Evolutionary conservation across 2,113 vertebrate species (phyloP).

Genomic region (Thalassoma bifasciatum): DNA sequence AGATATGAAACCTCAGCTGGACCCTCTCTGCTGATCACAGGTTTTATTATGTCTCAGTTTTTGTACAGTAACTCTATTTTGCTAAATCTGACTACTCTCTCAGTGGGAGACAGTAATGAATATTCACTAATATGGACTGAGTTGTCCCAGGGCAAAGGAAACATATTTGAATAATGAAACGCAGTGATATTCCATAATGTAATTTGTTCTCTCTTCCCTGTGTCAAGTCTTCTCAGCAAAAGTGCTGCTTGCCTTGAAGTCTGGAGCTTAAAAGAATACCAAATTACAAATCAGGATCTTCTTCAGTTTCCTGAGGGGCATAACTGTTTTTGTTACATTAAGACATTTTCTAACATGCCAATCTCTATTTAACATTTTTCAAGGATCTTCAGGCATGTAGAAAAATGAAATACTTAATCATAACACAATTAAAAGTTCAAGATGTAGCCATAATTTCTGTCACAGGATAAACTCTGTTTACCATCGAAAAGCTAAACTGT

Average conservation of each 20-base stretch:
- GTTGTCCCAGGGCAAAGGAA: conserved; percentile 31
- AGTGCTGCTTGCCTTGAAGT: conserved; percentile 32
- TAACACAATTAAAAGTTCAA: neutral
- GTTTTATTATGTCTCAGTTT: conserved; percentile 32
- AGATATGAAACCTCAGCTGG: conserved; percentile 3
- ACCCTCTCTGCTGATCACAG: neutral
- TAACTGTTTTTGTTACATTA: conserved; percentile 15
- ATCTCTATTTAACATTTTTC: conserved; percentile 13
- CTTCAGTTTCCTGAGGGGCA: conserved; percentile 3
- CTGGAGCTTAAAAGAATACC: conserved; percentile 31
- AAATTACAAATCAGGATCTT: conserved; percentile 7
- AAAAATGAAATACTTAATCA: neutral
- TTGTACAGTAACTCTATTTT: conserved; percentile 17
- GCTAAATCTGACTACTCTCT: conserved; percentile 23
- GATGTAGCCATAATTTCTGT: neutral
- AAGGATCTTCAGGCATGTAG: neutral
- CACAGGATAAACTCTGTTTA: neutral
- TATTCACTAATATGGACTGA: conserved; percentile 50
- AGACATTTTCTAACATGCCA: neutral
- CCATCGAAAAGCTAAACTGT: neutral
- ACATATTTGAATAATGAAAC: conserved; percentile 65
- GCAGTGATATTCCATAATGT: conserved; percentile 39
- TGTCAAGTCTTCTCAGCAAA: conserved; percentile 23
- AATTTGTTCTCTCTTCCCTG: conserved; percentile 43
- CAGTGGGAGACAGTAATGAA: conserved; percentile 28